A percentile compares a stretch with the other conserved stretches of the same genome.
These are phyloP conservation scores for Spodoptera exigua DNA, from an alignment of 2,888 invertebrate species.

Conservation along the genomic window DNA sequence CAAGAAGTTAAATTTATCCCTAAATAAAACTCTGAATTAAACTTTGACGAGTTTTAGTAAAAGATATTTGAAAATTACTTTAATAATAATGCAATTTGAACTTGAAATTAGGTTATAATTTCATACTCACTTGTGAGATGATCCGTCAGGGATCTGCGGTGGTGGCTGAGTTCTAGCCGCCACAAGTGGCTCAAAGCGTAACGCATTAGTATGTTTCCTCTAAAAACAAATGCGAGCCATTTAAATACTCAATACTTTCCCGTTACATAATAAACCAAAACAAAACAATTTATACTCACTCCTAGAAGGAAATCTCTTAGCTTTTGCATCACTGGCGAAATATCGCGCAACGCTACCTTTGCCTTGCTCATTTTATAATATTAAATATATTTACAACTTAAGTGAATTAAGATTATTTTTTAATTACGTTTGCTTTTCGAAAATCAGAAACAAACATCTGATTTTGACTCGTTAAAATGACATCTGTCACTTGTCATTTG, in stretches of 20 bases:
- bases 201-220: conserved; percentile 90
- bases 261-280: conserved; percentile 70
- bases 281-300: conserved; percentile 76
- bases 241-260: conserved; percentile 17
- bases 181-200: conserved; percentile 91
- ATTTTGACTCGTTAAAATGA: conserved; percentile 40
- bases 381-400: conserved; percentile 5
- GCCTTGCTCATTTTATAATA: conserved; percentile 74
- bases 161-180: conserved; percentile 94
- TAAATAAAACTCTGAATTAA: too few species aligned
- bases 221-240: conserved; percentile 64
- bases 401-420: conserved; percentile 11
- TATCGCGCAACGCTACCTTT: conserved; percentile 89
- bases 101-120: conserved; percentile 30
- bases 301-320: conserved; percentile 92
- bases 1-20: too few species aligned
- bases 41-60: too few species aligned
- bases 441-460: conserved; percentile 48
- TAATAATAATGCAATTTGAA: too few species aligned
- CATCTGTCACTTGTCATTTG: conserved; percentile 5
- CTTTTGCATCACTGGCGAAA: conserved; percentile 90
- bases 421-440: conserved; percentile 9
- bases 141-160: conserved; percentile 95
- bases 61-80: too few species aligned
- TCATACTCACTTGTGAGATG: conserved; percentile 90